These are phyloP conservation scores for Sitobion miscanthi DNA, from an alignment of 1,140 invertebrate genomes.

Conservation along the genomic window DNA sequence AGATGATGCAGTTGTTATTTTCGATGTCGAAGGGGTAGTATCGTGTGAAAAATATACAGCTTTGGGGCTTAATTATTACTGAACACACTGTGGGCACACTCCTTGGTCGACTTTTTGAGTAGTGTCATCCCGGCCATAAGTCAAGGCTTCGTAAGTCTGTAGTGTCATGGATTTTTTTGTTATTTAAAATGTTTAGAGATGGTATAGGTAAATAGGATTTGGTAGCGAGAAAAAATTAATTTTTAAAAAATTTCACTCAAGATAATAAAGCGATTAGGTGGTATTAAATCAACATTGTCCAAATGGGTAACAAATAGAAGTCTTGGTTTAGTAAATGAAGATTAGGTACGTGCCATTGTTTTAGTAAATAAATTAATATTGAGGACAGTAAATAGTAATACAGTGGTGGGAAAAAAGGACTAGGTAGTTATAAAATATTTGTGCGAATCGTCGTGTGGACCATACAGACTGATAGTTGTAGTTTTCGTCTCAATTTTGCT, in stretches of 20 bases:
- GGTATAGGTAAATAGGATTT: no score
- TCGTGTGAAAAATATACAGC: background rate
- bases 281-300: background rate
- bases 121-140: no score
- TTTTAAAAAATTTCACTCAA: no score
- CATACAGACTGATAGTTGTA: background rate
- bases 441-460: background rate
- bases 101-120: no score
- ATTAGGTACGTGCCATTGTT: background rate
- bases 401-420: background rate
- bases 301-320: background rate
- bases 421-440: background rate
- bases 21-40: no score
- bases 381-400: background rate
- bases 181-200: no score
- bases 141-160: no score
- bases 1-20: background rate
- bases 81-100: background rate
- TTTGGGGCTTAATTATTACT: background rate
- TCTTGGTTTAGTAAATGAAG: background rate
- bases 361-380: background rate
- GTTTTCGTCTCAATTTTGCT: background rate
- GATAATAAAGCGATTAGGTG: background rate
- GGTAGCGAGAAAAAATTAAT: no score
- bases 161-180: no score